Percentiles rank a stretch among this genome's conserved stretches.
These are phyloP conservation scores for Drosophila mayri DNA, from an alignment of 1,140 invertebrate species.

Conservation along the genomic window DNA sequence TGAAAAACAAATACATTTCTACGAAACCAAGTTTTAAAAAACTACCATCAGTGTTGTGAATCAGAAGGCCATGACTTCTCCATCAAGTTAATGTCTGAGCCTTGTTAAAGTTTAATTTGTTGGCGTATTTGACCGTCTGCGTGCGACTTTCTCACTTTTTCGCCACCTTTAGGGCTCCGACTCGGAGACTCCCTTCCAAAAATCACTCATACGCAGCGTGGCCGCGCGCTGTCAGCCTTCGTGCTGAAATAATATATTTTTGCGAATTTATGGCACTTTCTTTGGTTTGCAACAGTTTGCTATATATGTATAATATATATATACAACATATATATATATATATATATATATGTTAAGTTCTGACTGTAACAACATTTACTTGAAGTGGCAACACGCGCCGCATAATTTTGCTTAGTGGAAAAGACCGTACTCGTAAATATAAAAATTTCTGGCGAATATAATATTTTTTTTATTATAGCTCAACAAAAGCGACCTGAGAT, in stretches of 20 bases:
- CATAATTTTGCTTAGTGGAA: constrained; percentile 24
- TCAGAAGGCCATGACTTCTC: not conserved
- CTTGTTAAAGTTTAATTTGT: constrained; percentile 32
- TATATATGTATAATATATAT: constrained; percentile 10
- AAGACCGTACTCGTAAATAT: constrained; percentile 53
- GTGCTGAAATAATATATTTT: constrained; percentile 45
- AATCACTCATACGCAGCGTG: constrained; percentile 48
- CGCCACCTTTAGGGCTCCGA: not conserved
- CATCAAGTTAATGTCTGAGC: constrained; percentile 8
- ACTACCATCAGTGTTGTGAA: too few species aligned
- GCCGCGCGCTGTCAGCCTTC: constrained; percentile 45
- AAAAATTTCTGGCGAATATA: constrained; percentile 65
- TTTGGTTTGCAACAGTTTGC: constrained; percentile 31
- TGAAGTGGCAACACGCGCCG: constrained; percentile 61
- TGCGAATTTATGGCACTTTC: constrained; percentile 55
- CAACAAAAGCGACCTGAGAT: constrained; percentile 66
- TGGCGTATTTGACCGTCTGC: constrained; percentile 29
- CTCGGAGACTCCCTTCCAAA: not conserved
- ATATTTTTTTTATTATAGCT: constrained; percentile 62
- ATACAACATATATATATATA: not conserved
- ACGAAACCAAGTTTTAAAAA: too few species aligned
- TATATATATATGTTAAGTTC: not conserved
- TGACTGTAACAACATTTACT: constrained; percentile 30
- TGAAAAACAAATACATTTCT: too few species aligned
- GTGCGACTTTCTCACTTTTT: constrained; percentile 22